Base-by-base conservation (phyloP, 2,888 invertebrate species). In the Cybosia mesomella region DNA sequence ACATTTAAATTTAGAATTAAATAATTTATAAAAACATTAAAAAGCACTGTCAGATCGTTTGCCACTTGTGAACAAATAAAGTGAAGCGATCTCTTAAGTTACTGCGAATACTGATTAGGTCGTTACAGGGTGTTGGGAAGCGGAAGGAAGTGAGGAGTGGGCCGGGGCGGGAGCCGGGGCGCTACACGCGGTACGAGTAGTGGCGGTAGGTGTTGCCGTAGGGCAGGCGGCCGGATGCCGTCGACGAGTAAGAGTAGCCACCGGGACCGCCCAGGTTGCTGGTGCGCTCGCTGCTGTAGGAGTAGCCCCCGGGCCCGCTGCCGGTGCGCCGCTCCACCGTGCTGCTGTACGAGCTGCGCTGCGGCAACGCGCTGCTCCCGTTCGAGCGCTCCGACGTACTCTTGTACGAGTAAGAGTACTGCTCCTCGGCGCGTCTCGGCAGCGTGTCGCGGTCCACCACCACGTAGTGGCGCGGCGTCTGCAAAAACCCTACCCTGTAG, bases 381-480 rank as follows among this genome's bases (percentile, higher is more conserved):
- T 96, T 95, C 84, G 95, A 89, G 81, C 94, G 92, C 90, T 95
- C 91, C 88, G 96, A 95, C 82, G 95, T 95, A 91, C 97, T 96
- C 91, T 96, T 95, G 96, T 98, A 98, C 80, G 97, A 96, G 96
- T 98, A 98, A 84, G 97, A 97, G 96, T 98, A 98, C 95, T 97
- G 97, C 95, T 97, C 96, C 91, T 98, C 97, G 83, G 97, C 97
- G 89, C 96, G 96, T 70, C 96, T 95, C 84, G 96, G 95, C 87
- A 95, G 93, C 86, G 96, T 96, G 84, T 97, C 96, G 90, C 98
- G 97, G 92, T 97, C 96, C 92, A 97, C 97, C 95, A 97, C 97
- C 96, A 98, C 98, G 96, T 97, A 97, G 93, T 98, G 97, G 87
- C 98, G 97, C 95, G 97, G 98, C 95, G 97, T 98, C 98, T 98